phyloP scores from a whole-genome alignment of 2,113 vertebrate genomes.

The Charadrius vociferus region DNA sequence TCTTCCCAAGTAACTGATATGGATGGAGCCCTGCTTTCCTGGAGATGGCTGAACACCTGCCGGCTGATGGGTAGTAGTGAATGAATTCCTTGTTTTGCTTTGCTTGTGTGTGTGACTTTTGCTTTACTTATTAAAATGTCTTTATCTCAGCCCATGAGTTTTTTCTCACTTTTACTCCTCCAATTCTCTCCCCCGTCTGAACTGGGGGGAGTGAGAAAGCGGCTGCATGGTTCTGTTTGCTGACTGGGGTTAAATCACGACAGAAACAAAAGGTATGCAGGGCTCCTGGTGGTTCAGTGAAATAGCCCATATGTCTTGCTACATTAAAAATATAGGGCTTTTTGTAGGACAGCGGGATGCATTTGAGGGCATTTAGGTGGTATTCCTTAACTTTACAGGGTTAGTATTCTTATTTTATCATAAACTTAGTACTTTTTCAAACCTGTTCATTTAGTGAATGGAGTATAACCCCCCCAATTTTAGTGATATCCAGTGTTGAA shows the following conservation, averaged over 20 bases:
- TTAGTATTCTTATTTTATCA: background rate
- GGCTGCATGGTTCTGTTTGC: background rate
- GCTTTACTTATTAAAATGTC: background rate
- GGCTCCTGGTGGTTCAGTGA: background rate
- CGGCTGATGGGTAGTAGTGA: background rate
- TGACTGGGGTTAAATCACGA: background rate
- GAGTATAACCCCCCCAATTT: background rate
- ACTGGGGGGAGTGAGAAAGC: background rate
- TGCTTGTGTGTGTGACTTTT: background rate
- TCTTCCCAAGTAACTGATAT: background rate
- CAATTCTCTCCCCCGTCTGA: background rate
- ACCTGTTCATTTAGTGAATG: constrained; percentile 28
- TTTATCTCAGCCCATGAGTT: background rate
- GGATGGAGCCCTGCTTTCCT: background rate
- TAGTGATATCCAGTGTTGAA: background rate
- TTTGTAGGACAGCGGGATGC: background rate
- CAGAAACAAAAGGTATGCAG: background rate
- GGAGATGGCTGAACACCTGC: background rate
- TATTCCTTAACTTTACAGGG: background rate
- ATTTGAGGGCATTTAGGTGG: background rate
- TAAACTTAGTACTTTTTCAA: background rate
- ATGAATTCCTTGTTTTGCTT: background rate
- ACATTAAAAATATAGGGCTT: background rate
- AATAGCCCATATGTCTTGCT: background rate
- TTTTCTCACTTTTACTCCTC: background rate